Base-by-base conservation (phyloP, 2,888 invertebrate species). In the Eupithecia tripunctaria region DNA sequence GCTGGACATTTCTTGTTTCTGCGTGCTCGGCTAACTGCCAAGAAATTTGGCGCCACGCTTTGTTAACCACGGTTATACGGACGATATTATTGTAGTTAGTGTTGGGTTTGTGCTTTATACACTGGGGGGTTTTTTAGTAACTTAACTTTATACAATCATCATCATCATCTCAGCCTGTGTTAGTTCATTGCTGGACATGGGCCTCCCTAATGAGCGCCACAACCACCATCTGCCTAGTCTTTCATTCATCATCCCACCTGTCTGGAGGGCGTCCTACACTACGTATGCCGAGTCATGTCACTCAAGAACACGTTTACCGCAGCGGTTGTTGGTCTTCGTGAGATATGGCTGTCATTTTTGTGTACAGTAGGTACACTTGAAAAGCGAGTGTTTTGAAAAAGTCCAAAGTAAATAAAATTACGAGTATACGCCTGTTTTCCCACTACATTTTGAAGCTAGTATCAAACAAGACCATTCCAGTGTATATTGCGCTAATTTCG, bases 1-100 rank as follows among this genome's bases (percentile, higher is more conserved):
- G 91, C 87, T 86, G 47, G 92, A 93, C 83, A 80, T 92, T 88
- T 92, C 93, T 73, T 86, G 88, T 77, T 86, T 93, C 78, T 93
- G 91, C 92, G 80, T 93, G 93, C 84, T 93, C 85, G 93, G 93
- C 87, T 92, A 56, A 82, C 85, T 68, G 66, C 47, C 51, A 15
- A n/a, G 51, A 56, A 25, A 12, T 14, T 56, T 56, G 56, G 25
- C 25, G 4, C 56, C 21, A 0, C 56, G 51, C 43, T 43, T 43
- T 18, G 18, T n/a, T 51, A 21, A 21, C 21, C 21, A 51, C 56
- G 12, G 25, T 25, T 67, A 62, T 62, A 62, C 29, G 60, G 67
- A 71, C 67, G 47, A 67, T 67, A 62, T 41, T 67, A 62, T 29
- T 63, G 18, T 56, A 56, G 51, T 21, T 60, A 18, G 27, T 60